Conservation (phyloP, 2,888 invertebrate species). For the Erpobdella octoculata region DNA sequence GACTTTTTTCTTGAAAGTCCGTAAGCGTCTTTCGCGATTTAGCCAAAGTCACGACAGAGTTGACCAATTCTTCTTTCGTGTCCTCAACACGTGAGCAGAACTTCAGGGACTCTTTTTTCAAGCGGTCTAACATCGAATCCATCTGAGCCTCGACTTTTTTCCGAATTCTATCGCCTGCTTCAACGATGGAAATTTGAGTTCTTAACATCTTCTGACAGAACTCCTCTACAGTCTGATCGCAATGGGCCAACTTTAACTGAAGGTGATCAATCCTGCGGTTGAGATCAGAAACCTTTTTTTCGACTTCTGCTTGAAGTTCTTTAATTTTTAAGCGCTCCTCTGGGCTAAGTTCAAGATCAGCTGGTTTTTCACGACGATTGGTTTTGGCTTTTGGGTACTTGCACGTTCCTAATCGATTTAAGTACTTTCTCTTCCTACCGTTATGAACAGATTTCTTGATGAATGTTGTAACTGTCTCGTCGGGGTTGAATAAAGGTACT, state of each 20-base stretch:
- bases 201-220: background rate
- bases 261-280: background rate
- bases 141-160: background rate
- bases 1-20: no score
- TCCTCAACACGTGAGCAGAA: background rate
- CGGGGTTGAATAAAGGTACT: background rate
- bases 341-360: background rate
- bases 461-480: slow-evolving; percentile 1
- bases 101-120: background rate
- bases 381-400: background rate
- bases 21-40: background rate
- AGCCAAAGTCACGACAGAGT: background rate
- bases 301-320: background rate
- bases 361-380: background rate
- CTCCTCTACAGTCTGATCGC: background rate
- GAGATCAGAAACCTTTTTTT: background rate
- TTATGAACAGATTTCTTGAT: slow-evolving; percentile 3
- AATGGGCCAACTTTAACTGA: background rate
- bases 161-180: background rate
- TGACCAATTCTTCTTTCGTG: background rate
- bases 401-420: background rate
- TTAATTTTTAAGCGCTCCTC: background rate
- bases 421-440: background rate
- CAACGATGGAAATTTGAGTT: background rate
- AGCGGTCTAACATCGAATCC: background rate